Evolutionary conservation across 2,888 invertebrate species (phyloP), one percentile per base, ranked within the genome.

Genomic region (Drosophila nr. medialis): DNA sequence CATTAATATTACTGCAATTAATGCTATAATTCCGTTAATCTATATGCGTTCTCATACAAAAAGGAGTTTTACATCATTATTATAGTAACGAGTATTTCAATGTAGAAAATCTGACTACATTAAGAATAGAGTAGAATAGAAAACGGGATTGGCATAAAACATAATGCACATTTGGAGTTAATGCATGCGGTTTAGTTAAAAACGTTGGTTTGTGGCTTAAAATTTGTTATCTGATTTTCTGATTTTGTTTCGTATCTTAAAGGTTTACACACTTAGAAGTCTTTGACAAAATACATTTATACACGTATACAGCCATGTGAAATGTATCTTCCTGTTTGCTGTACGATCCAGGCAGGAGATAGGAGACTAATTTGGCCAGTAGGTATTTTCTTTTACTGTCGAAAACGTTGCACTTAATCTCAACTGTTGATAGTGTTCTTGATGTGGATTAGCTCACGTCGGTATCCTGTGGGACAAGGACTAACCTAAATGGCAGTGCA

Each of bases 201-300:
- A 85, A 81, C 81, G 68, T 49, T 68, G 65, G 51, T 45, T 69
- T 21, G 42, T 38, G 62, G 24, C 42, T 1, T 61, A 60, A 65
- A 76, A 76, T 69, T 56, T 66, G 55, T 61, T 61, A 30, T 64
- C 30, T 30, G 45, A 48, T 49, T 67, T 56, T 24, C 51, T 64
- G 45, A 65, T 71, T 59, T 64, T 34, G 36, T 51, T 62, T 55
- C 53, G 40, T 66, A 64, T 58, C 63, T 68, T 78, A 72, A 76
- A 72, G 72, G 70, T 86, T 83, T 86, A 86, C 86, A 86, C 85
- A 85, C 64, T 83, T 86, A 86, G 83, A 85, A 86, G 85, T 86
- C 85, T 86, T 88, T 83, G 79, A 80, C 67, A 68, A 87, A 79
- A 85, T 81, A 85, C 85, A 85, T 81, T 81, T 81, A 83, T 81